phyloP scores from a whole-genome alignment of 2,888 invertebrate species.

The Fabriciana adippe region DNA sequence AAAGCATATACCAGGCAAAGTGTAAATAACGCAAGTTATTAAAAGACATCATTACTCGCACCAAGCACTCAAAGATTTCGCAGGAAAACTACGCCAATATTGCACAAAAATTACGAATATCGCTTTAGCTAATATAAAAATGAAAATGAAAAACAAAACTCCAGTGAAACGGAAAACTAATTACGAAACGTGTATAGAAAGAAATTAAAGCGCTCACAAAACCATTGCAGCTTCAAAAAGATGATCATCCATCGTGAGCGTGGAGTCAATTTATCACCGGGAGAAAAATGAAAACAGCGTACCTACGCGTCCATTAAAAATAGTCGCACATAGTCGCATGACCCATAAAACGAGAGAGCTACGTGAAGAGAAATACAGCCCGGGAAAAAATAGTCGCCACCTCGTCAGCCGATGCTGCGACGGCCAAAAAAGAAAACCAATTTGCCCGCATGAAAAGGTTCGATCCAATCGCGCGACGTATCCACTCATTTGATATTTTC shows the following conservation, averaged over 20 bases:
- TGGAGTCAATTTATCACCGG: constrained; percentile 79
- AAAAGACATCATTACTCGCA: constrained; percentile 19
- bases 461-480: constrained; percentile 75
- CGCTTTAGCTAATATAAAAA: constrained; percentile 29
- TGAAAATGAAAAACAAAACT: constrained; percentile 31
- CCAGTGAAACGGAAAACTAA: constrained; percentile 41
- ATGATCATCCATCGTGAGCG: constrained; percentile 75
- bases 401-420: constrained; percentile 68
- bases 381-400: constrained; percentile 69
- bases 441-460: constrained; percentile 80
- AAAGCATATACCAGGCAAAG: constrained; percentile 10
- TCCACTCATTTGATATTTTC: constrained; percentile 81
- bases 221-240: constrained; percentile 54
- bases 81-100: constrained; percentile 15
- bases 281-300: constrained; percentile 75
- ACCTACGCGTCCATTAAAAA: constrained; percentile 75
- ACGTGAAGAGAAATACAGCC: constrained; percentile 76
- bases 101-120: constrained; percentile 30
- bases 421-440: constrained; percentile 81
- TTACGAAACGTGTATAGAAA: constrained; percentile 40
- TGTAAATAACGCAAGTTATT: constrained; percentile 10
- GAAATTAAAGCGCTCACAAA: constrained; percentile 42
- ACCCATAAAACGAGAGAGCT: constrained; percentile 80
- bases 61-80: constrained; percentile 10
- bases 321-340: constrained; percentile 80